Evolutionary conservation across 1,140 invertebrate species (phyloP), one percentile per base, ranked within the genome.

Genomic region (Sarcophaga peregrina): DNA sequence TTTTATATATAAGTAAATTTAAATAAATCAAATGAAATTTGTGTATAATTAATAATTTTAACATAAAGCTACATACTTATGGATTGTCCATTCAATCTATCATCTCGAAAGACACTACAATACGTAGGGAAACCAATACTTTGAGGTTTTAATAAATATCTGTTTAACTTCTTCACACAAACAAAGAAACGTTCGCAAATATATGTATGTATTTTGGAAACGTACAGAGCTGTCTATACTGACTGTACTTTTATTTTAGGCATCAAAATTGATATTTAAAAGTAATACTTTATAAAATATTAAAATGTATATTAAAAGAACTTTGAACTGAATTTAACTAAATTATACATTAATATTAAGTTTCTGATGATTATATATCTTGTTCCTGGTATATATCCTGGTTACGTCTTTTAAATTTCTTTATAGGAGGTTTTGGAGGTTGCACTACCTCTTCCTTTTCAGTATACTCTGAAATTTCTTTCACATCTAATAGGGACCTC

Each of bases 361-460:
- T 20, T 25, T 82, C 80, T 4, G 82, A 50, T 25, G 87, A 86
- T 50, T 86, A 83, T 47, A 37, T 37, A 37, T 86, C 85, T 68
- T 85, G 83, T 6, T 85, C 82, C 47, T 86, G 83, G 72, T 92
- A 92, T 45, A 92, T 88, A 82, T 86, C 86, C 83, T 90, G 86
- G 86, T 92, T 92, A 75, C 91, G 87, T 75, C 91, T 85, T 85
- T 92, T 92, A 4, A 92, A 91, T 82, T 91, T 91, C 83, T 92
- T 92, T 0, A 87, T 13, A 50, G 83, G 84, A 37, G 86, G 85
- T 85, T 82, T 75, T 52, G 48, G 81, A 80, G 54, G 37, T 8
- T 48, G 82, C 58, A 15, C 25, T 6, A 82, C 75, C 20, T 54
- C 8, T 11, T 45, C 20, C 68, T 68, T 45, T 68, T 45, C 52